phyloP scores from a whole-genome alignment of 2,888 invertebrate species.

The Hydrotaea cyrtoneurina region DNA sequence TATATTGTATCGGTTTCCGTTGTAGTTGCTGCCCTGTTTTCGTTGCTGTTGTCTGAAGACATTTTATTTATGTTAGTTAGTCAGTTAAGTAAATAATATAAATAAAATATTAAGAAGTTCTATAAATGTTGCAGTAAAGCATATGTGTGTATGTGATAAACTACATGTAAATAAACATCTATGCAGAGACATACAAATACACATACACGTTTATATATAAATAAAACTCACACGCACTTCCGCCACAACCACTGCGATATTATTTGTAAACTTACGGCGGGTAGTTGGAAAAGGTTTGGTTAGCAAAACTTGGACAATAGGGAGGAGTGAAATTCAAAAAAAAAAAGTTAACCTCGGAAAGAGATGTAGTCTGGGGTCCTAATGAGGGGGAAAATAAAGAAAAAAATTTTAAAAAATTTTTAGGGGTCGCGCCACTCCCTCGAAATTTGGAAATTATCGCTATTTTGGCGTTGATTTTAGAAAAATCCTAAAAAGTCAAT shows the following conservation, averaged over 20 bases:
- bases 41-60: background rate
- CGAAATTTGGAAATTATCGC: no score
- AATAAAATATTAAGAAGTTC: slow-evolving; percentile 23
- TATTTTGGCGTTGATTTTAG: no score
- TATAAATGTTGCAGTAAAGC: background rate
- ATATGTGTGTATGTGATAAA: background rate
- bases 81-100: slow-evolving; percentile 24
- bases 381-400: no score
- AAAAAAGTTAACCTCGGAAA: no score
- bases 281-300: background rate
- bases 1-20: background rate
- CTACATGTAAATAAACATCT: slow-evolving; percentile 10
- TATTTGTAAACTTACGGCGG: background rate
- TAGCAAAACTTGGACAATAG: no score
- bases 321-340: no score
- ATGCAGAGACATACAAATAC: background rate
- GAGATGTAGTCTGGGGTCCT: no score
- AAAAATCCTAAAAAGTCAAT: no score
- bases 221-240: slow-evolving; percentile 26
- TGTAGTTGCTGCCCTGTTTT: background rate
- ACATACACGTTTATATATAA: background rate
- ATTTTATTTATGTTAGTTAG: slow-evolving; percentile 24
- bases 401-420: no score
- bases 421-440: no score
- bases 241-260: slow-evolving; percentile 3